These are phyloP conservation scores for Orthosia cruda DNA, from an alignment of 2,888 invertebrate genomes.

Conservation along the genomic window DNA sequence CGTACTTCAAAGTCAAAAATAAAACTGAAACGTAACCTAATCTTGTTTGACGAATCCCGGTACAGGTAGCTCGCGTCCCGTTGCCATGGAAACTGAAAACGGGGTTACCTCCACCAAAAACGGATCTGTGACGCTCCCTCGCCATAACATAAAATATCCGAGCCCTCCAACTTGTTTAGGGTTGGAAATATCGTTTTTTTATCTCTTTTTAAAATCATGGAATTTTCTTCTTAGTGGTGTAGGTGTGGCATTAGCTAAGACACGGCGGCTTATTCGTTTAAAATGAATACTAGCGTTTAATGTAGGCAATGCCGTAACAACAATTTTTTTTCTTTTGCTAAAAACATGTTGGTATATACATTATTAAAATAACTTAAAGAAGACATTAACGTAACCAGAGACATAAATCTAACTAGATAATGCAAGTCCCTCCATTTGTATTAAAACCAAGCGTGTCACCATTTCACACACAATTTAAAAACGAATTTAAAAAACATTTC, in stretches of 20 bases:
- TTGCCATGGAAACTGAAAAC: conserved; percentile 78
- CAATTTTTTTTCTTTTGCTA: no score
- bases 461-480: no score
- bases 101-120: conserved; percentile 67
- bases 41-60: conserved; percentile 51
- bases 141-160: conserved; percentile 77
- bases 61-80: conserved; percentile 70
- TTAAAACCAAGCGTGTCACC: no score
- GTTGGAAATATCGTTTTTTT: conserved; percentile 6
- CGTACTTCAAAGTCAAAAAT: conserved; percentile 51
- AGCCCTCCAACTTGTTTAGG: conserved; percentile 65
- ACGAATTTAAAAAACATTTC: no score
- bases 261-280: no score
- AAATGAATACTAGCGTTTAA: no score
- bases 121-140: conserved; percentile 65
- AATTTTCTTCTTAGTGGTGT: neutral
- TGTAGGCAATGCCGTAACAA: no score
- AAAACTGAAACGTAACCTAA: conserved; percentile 39
- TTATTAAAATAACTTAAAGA: no score
- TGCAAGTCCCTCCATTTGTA: no score
- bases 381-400: no score
- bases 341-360: no score
- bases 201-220: neutral
- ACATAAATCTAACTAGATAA: no score
- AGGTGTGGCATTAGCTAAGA: neutral